A percentile compares a stretch with the other conserved stretches of the same genome.
Conservation (phyloP, 2,113 vertebrate genomes). For the Irena cyanogastra region DNA sequence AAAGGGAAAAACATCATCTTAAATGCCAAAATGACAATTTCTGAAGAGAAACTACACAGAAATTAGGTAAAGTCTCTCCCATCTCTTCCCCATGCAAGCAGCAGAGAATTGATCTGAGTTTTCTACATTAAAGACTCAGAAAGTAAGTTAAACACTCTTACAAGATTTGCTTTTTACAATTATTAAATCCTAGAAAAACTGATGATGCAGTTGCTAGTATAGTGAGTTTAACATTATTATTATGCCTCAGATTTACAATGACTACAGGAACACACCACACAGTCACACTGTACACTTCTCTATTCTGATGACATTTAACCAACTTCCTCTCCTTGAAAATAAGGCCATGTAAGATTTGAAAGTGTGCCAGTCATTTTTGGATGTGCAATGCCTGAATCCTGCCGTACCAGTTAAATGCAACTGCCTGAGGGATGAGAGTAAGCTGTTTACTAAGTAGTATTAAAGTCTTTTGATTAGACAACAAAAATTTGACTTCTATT, state of each 20-base stretch:
- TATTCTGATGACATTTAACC: not conserved
- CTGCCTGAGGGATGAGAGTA: not conserved
- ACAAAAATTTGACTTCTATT: not conserved
- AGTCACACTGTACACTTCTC: not conserved
- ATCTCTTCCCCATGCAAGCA: not conserved
- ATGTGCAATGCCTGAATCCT: not conserved
- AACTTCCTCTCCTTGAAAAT: not conserved
- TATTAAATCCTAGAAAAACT: not conserved
- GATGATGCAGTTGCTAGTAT: not conserved
- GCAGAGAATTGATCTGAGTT: not conserved
- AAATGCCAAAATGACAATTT: not conserved
- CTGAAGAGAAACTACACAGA: not conserved
- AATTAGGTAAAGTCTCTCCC: not conserved
- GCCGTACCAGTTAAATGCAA: not conserved
- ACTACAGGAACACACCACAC: not conserved
- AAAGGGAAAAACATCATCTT: slow-evolving; percentile 7
- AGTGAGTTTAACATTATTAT: not conserved
- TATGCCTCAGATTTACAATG: not conserved
- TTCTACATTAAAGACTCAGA: not conserved
- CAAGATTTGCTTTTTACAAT: not conserved
- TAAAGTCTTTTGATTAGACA: not conserved
- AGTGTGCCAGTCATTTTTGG: not conserved
- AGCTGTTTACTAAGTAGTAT: not conserved
- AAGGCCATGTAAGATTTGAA: not conserved
- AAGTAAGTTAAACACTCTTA: not conserved